Conservation (phyloP, 2,113 vertebrate species). For the Danio rerio region GRCz12tu NC_133185.1:39512001-39512500, state of each 20-base stretch:
- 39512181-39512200: constrained; percentile 6
- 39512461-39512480: neutral
- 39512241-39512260: constrained; percentile 37
- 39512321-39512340: constrained; percentile 29
- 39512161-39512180: neutral
- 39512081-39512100: constrained; percentile 11
- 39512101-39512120: constrained; percentile 17
- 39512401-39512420: constrained; percentile 22
- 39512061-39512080: neutral
- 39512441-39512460: neutral
- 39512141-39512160: constrained; percentile 14
- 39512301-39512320: neutral
- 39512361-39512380: constrained; percentile 6
- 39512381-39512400: neutral
- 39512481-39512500: neutral
- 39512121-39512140: neutral
- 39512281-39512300: constrained; percentile 33
- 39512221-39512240: constrained; percentile 2
- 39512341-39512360: constrained; percentile 7
- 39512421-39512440: neutral
- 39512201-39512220: neutral
- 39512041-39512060: neutral
- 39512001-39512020: neutral
- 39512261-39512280: constrained; percentile 3
- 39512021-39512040: neutral